Conservation (phyloP, 2,888 invertebrate genomes). For the Salticus scenicus region DNA sequence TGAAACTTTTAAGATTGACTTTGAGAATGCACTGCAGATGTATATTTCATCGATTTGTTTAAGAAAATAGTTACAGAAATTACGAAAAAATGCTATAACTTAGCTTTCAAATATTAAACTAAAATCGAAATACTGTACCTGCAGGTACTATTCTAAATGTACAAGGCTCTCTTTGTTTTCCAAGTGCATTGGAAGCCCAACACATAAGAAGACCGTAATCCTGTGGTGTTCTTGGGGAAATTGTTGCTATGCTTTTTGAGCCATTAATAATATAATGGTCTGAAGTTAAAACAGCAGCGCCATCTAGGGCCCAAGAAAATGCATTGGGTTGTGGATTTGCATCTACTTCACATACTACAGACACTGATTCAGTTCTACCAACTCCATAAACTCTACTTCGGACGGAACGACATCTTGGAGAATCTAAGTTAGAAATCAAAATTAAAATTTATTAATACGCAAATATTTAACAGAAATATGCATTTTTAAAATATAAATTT, state of each 20-base stretch:
- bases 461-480: too few species aligned
- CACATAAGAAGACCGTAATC: conserved; percentile 61
- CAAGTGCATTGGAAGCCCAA: conserved; percentile 61
- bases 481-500: too few species aligned
- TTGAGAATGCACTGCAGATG: too few species aligned
- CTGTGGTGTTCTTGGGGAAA: conserved; percentile 47
- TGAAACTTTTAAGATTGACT: too few species aligned
- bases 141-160: conserved; percentile 61
- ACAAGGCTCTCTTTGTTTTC: conserved; percentile 60
- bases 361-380: conserved; percentile 55
- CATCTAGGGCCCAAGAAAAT: conserved; percentile 53
- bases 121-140: conserved; percentile 45
- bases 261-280: conserved; percentile 48
- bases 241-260: conserved; percentile 46
- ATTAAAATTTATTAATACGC: background rate
- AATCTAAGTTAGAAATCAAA: conserved; percentile 26
- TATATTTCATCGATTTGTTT: too few species aligned
- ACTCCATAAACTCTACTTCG: conserved; percentile 62
- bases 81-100: too few species aligned
- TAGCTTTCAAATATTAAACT: too few species aligned
- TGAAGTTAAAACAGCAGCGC: conserved; percentile 2
- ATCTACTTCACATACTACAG: conserved; percentile 65
- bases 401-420: conserved; percentile 53
- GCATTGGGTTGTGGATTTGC: conserved; percentile 38
- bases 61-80: too few species aligned